A percentile compares a stretch with the other conserved stretches of the same genome.
These are phyloP conservation scores for Rhingia rostrata DNA, from an alignment of 2,888 invertebrate species.

Conservation along the genomic window DNA sequence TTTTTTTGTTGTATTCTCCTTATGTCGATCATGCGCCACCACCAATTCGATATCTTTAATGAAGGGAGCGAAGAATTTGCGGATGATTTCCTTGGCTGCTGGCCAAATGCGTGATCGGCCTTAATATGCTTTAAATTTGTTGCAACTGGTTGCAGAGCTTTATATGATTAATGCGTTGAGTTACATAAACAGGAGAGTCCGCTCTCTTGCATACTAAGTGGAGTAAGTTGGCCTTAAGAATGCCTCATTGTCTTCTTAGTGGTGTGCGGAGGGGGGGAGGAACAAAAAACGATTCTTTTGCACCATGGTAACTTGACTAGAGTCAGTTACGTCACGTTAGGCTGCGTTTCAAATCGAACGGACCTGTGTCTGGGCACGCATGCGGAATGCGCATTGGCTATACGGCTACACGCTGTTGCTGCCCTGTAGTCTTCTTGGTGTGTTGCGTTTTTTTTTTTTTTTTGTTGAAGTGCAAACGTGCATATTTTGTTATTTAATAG, in stretches of 20 bases:
- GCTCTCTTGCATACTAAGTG: constrained; percentile 54
- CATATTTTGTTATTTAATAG: constrained; percentile 71
- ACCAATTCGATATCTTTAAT: constrained; percentile 39
- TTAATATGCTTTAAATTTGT: constrained; percentile 20
- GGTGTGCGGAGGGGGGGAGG: not conserved
- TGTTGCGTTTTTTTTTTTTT: constrained; percentile 14
- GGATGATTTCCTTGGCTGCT: constrained; percentile 30
- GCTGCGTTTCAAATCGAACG: constrained; percentile 56
- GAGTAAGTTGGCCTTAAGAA: constrained; percentile 31
- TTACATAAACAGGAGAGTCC: constrained; percentile 63
- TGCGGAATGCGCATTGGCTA: constrained; percentile 34
- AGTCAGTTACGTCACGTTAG: constrained; percentile 68
- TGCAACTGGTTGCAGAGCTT: constrained; percentile 53
- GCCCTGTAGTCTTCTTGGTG: constrained; percentile 23
- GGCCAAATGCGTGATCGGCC: constrained; percentile 57
- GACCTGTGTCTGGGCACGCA: constrained; percentile 66
- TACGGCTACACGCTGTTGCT: constrained; percentile 20
- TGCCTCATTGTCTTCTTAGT: constrained; percentile 32
- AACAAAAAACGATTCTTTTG: constrained; percentile 1
- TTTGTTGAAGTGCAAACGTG: constrained; percentile 50
- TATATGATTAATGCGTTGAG: constrained; percentile 64
- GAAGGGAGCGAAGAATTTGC: constrained; percentile 31
- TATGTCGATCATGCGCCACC: not conserved
- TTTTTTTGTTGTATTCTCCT: constrained; percentile 23
- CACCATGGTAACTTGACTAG: constrained; percentile 44